These are phyloP conservation scores for Drosophila acutilabella DNA, from an alignment of 2,888 invertebrate species.

Conservation along the genomic window DNA sequence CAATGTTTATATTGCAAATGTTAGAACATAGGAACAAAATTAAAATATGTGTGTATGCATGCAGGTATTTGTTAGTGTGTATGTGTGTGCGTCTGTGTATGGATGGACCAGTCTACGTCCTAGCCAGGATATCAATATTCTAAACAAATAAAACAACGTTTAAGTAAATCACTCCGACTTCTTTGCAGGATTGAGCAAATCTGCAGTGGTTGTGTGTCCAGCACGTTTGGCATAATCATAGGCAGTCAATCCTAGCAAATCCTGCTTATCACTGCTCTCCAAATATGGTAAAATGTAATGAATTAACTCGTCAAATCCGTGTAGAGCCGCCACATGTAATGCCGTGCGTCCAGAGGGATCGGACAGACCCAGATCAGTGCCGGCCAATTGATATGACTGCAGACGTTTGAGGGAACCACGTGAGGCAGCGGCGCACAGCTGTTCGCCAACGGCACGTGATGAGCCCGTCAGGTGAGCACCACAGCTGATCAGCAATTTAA, in stretches of 20 bases:
- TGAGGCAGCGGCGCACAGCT: conserved; percentile 89
- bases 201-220: conserved; percentile 40
- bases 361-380: conserved; percentile 88
- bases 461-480: conserved; percentile 90
- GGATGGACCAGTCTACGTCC: conserved; percentile 6
- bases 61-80: too few relatives aligned
- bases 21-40: conserved; percentile 10
- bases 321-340: conserved; percentile 89
- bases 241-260: conserved; percentile 87
- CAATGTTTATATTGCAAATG: conserved; percentile 8
- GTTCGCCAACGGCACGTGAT: conserved; percentile 87
- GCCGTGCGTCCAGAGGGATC: conserved; percentile 89
- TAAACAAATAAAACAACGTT: neutral
- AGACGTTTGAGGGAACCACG: conserved; percentile 87
- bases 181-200: conserved; percentile 13
- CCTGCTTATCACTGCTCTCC: conserved; percentile 84
- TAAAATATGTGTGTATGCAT: neutral
- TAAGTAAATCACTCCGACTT: conserved; percentile 21
- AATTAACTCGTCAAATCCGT: conserved; percentile 86
- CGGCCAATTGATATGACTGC: conserved; percentile 88
- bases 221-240: conserved; percentile 86
- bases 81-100: too few relatives aligned
- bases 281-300: conserved; percentile 86
- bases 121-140: neutral
- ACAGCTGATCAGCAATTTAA: conserved; percentile 89